A percentile compares a stretch with the other conserved stretches of the same genome.
phyloP scores from a whole-genome alignment of 2,113 vertebrate species.

The Solea solea region DNA sequence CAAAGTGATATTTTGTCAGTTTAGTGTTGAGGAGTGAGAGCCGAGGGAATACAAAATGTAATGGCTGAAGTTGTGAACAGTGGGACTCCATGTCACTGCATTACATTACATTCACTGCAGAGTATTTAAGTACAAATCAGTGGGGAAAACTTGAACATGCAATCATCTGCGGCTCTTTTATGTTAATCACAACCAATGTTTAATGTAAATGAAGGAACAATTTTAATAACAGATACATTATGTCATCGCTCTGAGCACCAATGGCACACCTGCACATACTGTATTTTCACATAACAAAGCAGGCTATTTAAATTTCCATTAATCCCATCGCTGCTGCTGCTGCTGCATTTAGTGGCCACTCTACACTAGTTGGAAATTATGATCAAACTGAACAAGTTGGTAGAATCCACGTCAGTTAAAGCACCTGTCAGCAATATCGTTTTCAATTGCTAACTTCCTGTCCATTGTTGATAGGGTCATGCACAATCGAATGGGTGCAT shows the following conservation, averaged over 20 bases:
- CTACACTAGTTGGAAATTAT: background rate
- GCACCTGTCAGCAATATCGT: too few relatives aligned
- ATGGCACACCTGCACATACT: background rate
- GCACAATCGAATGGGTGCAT: too few relatives aligned
- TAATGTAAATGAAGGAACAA: background rate
- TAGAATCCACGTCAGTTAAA: too few relatives aligned
- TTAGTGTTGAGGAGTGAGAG: constrained; percentile 54
- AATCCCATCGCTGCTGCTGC: background rate
- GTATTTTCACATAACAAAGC: background rate
- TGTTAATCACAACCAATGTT: background rate
- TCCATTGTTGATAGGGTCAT: too few relatives aligned
- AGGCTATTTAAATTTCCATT: background rate
- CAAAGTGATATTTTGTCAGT: constrained; percentile 62
- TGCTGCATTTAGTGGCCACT: background rate
- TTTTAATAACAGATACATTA: background rate
- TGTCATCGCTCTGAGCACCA: too few relatives aligned
- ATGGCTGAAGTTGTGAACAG: constrained; percentile 54
- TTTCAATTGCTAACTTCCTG: too few relatives aligned
- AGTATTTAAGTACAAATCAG: constrained; percentile 24
- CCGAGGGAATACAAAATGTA: constrained; percentile 46
- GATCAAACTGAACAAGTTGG: too few relatives aligned
- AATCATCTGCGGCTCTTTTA: constrained; percentile 19
- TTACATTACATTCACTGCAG: constrained; percentile 39
- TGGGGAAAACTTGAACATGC: constrained; percentile 6
- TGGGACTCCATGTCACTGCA: constrained; percentile 41